A percentile compares a stretch with the other conserved stretches of the same genome.
Conservation (phyloP, 2,888 invertebrate species). For the Panzeria rudis region DNA sequence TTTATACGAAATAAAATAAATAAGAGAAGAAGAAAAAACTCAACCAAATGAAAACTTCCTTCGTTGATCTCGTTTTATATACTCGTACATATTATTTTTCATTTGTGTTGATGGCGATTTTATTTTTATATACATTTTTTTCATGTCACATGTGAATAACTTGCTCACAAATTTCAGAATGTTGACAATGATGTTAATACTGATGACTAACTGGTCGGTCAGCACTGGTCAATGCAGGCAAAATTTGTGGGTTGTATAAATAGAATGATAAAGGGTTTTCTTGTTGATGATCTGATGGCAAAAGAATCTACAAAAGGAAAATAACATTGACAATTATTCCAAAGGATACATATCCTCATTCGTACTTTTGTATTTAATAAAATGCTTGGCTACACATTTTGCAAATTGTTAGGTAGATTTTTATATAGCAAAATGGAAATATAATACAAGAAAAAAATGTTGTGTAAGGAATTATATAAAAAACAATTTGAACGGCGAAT, state of each 20-base stretch:
- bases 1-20: conserved; percentile 44
- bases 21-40: conserved; percentile 12
- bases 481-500: conserved; percentile 56
- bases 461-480: neutral
- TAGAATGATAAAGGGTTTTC: conserved; percentile 18
- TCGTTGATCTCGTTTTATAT: conserved; percentile 35
- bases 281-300: conserved; percentile 37
- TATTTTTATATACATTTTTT: conserved; percentile 76
- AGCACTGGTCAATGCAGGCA: conserved; percentile 47
- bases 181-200: conserved; percentile 12
- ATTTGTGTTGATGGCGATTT: conserved; percentile 76
- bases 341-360: neutral
- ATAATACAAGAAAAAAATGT: conserved; percentile 11
- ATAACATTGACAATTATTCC: conserved; percentile 40
- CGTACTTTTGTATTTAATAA: neutral
- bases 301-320: conserved; percentile 11
- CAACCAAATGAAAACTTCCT: conserved; percentile 28
- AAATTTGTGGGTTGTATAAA: conserved; percentile 27
- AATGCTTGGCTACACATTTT: conserved; percentile 39
- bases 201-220: conserved; percentile 19
- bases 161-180: conserved; percentile 73
- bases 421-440: neutral
- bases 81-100: conserved; percentile 11
- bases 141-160: conserved; percentile 82
- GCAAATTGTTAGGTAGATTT: conserved; percentile 56